Evolutionary conservation across 2,888 invertebrate genomes (phyloP), one percentile per base, ranked within the genome.

Genomic region (Vesta saturnalis): DNA sequence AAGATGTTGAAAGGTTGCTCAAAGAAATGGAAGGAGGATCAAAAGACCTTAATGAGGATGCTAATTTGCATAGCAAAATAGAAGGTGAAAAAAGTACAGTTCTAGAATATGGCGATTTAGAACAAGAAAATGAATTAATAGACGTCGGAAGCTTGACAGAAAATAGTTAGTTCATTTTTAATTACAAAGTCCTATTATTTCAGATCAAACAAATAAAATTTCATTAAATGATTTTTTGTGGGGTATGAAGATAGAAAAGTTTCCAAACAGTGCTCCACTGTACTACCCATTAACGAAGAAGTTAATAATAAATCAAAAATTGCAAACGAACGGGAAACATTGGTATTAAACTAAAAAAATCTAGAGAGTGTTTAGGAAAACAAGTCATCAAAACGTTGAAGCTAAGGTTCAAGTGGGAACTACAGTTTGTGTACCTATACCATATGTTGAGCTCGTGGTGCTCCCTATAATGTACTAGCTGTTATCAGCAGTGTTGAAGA

Each of bases 361-460:
- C 61, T 21, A 66, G 61, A 61, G 43, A 61, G 61, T 46, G 15
- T 52, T 66, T 66, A 49, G 66, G 47, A n/a, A 62, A 67, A 55
- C 73, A 69, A 73, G 69, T 64, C 64, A 64, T 55, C 46, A 73
- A 73, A 71, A 71, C 71, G 73, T 57, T 71, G 18, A 61, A 67
- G 35, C 22, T 55, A 14, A n/a, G 8, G 16, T 57, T 39, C n/a
- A 67, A 35, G 21, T 67, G 56, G 62, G 67, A 62, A 62, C 63
- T n/a, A 56, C 63, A 1, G 63, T 63, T 43, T 21, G 56, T 63
- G 56, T 63, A 18, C 63, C 56, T n/a, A 46, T 49, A 58, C 64
- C 49, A 15, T 23, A 64, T 19, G 59, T 64, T 4, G 64, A n/a
- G 49, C 49, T 54, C 46, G 19, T 30, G 61, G 60, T 47, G 15